These are phyloP conservation scores for Actinia tenebrosa DNA, from an alignment of 64 coral and sea anemone genomes.

Conservation along the genomic window DNA sequence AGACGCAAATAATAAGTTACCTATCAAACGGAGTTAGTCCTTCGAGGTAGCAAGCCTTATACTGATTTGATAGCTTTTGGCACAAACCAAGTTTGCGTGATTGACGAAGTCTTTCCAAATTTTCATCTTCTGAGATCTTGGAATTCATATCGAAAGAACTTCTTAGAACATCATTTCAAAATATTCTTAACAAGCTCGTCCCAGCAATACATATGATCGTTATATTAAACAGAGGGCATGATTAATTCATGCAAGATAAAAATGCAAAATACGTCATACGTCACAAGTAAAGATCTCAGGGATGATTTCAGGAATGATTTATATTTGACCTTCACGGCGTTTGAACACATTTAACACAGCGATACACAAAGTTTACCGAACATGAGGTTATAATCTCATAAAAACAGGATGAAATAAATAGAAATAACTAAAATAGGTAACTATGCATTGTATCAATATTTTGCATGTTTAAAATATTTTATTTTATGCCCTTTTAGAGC, in stretches of 20 bases:
- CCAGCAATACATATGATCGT: background rate
- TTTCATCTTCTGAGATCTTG: background rate
- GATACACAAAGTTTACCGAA: too few species aligned
- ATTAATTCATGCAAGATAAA: background rate
- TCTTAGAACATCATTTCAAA: too few species aligned
- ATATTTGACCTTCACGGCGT: background rate
- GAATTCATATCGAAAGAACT: background rate
- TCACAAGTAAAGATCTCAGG: background rate
- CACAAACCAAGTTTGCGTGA: slow-evolving; percentile 69
- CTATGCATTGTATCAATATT: too few species aligned
- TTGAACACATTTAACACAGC: too few species aligned
- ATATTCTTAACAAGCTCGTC: too few species aligned
- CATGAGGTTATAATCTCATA: too few species aligned
- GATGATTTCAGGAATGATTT: background rate
- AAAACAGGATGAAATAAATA: too few species aligned
- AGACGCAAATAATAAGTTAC: slow-evolving; percentile 21
- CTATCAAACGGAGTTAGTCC: slow-evolving; percentile 63
- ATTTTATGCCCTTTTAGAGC: background rate
- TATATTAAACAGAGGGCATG: background rate
- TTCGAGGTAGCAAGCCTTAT: slow-evolving; percentile 57
- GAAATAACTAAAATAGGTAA: too few species aligned
- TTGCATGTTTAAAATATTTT: background rate
- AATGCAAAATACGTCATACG: background rate
- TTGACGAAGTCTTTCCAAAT: slow-evolving; percentile 49
- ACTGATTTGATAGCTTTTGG: slow-evolving; percentile 53